Evolutionary conservation across 2,797 vertebrate species (phyloP), one percentile per base, ranked within the genome.

Genomic region (Hirundo rustica): DNA sequence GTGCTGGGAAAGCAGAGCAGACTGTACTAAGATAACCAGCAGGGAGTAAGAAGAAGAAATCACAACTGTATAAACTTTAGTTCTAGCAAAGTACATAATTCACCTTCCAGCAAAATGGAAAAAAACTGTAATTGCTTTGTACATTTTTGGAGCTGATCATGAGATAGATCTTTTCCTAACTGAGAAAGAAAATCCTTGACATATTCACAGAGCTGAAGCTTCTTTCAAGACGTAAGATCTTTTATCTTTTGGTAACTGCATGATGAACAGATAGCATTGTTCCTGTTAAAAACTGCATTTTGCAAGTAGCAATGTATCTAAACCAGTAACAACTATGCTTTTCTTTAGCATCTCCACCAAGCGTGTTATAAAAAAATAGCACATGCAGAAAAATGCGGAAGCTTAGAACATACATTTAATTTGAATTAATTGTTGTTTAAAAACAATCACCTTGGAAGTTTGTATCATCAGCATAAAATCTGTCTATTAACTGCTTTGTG

Each of bases 211-310:
- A 81, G 15, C 34, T 73, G 67, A 86, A 78, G 20, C 9, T 82
- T 22, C 42, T 40, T 9, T 67, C 82, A 58, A 62, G 58, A 58
- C 25, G 36, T 65, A 34, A 27, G 21, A 70, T 34, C 16, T 78
- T 17, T 42, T 80, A 48, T 13, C 10, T 86, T 71, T 67, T 34
- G 13, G 3, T 79, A 84, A 55, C 26, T 54, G 10, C 73, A 44
- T 68, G 48, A 81, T 15, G 7, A 50, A 74, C 0, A 8, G 36
- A 67, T 44, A 64, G 5, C 14, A 44, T 32, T 80, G n/a, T 51
- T 75, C 72, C 55, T 92, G 25, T 55, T 38, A 80, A 64, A 92
- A 80, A 20, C 34, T 66, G 18, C 83, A 50, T 84, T 92, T 73
- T 61, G 38, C 25, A 71, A 86, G 65, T 13, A 75, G 11, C 25